These are phyloP conservation scores for Pterobdella sp. DNA, from an alignment of 2,888 invertebrate genomes.

Conservation along the genomic window DNA sequence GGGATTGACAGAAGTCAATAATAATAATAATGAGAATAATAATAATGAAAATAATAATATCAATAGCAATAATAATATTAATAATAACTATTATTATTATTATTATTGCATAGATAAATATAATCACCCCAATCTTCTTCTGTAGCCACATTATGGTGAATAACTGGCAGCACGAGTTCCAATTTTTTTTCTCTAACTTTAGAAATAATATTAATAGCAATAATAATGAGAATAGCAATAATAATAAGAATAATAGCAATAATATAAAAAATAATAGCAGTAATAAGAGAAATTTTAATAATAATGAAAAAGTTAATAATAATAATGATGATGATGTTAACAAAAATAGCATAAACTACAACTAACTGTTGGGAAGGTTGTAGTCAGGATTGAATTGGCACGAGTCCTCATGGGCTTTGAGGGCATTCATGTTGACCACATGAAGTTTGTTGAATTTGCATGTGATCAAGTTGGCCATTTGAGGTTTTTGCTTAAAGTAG, in stretches of 20 bases:
- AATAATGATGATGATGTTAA: background rate
- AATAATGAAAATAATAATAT: background rate
- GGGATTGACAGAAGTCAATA: background rate
- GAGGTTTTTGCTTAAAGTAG: background rate
- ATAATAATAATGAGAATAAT: background rate
- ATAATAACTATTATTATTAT: background rate
- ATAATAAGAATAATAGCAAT: conserved; percentile 1
- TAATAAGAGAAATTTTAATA: background rate
- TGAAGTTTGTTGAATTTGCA: background rate
- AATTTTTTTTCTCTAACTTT: background rate
- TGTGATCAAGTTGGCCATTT: background rate
- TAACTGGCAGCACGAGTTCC: background rate
- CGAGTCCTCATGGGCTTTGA: background rate
- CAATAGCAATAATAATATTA: background rate
- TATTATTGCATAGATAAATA: background rate
- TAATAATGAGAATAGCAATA: background rate
- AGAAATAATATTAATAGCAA: background rate
- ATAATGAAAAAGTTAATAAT: background rate
- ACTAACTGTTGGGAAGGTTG: background rate
- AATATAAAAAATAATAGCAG: background rate
- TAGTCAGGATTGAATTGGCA: conserved; percentile 7
- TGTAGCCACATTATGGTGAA: background rate
- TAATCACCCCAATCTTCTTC: background rate
- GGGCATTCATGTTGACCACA: background rate
- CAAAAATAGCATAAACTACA: background rate